Evolutionary conservation across 35 echinoderm and acorn worm species (phyloP), one percentile per base, ranked within the genome.

Genomic region (Apostichopus japonicus): DNA sequence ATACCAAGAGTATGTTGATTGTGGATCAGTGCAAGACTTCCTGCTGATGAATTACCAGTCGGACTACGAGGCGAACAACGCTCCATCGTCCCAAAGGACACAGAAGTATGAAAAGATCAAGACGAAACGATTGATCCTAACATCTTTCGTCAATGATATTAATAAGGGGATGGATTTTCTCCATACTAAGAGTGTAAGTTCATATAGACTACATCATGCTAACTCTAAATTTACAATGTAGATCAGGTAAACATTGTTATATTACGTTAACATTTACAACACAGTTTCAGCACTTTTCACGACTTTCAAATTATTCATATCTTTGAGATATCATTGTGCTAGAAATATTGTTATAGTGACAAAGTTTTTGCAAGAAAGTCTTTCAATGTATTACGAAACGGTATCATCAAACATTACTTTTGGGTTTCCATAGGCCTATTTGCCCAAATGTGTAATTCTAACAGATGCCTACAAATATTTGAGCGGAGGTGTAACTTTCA

Each of bases 1-100:
- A 23, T 88, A 88, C 33, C 86, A 88, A 62, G 86, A 88, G 22
- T 88, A 88, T 59, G 22, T 88, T 15, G 57, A 56, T 17, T 72
- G 86, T 88, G 86, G 86, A 88, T 59, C 54, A 8, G 54, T 88
- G 10, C 65, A 23, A 52, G 86, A 88, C 23, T 88, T 88, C 16
- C 15, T 88, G 19, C 19, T 88, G 21, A 27, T 7, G 58, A 72
- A 88, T 63, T 88, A 65, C n/a, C 86, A 88, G 21, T 15, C 54
- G 55, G 17, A 21, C 14, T 19, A 83, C 16, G 52, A 51, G 8
- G 19, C 53, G 14, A 54, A 6, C 10, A 14, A 83, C 4, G 17
- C 8, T 55, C 17, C 80, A 4, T 44, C 33, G 33, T 5, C 44
- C 55, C 52, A 15, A n/a, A 75, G 4, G 6, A 23, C 22, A 6